Evolutionary conservation across 2,113 vertebrate species (phyloP), one percentile per base, ranked within the genome.

Genomic region (Gopherus evgoodei): DNA sequence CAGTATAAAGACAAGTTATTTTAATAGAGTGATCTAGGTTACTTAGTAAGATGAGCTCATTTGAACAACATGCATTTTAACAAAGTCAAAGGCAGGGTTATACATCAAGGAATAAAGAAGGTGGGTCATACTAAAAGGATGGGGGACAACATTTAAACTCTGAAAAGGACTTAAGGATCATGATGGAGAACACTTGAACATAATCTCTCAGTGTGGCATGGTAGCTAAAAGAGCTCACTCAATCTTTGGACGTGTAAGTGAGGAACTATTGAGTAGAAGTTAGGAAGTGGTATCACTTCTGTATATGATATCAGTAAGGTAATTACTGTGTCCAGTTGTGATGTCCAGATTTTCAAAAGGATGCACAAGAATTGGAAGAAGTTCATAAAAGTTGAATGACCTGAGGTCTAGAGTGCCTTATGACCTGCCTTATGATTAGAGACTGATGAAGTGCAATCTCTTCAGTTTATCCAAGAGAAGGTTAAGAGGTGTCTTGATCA

Each of bases 41-140:
- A 5, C 47, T 92, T 89, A 88, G 35, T n/a, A 86, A 53, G 16
- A 25, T 84, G 19, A 2, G 86, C 22, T n/a, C 19, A 79, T 2
- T 31, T 88, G 50, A 84, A 84, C 14, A 84, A 8, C 56, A 10
- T 38, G 21, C 1, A 59, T 59, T 96, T 91, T 92, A 83, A 80
- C 83, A 83, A 82, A 94, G 80, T 94, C 56, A 84, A 94, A 90
- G 65, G 10, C 85, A 52, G 92, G 87, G 16, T n/a, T 47, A 86
- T 25, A 1, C 8, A 42, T 95, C 21, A 57, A 84, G 78, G 62
- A 83, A 86, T 65, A 49, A 88, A 85, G 89, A 81, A 53, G 87
- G 27, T 79, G 65, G 94, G 11, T 62, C 11, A 4, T 52, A 8
- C 31, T 88, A 82, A 89, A 89, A 25, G 3, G n/a, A 88, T 62